phyloP scores from a whole-genome alignment of 1,140 invertebrate species.

The Drosophila fuyamai region DNA sequence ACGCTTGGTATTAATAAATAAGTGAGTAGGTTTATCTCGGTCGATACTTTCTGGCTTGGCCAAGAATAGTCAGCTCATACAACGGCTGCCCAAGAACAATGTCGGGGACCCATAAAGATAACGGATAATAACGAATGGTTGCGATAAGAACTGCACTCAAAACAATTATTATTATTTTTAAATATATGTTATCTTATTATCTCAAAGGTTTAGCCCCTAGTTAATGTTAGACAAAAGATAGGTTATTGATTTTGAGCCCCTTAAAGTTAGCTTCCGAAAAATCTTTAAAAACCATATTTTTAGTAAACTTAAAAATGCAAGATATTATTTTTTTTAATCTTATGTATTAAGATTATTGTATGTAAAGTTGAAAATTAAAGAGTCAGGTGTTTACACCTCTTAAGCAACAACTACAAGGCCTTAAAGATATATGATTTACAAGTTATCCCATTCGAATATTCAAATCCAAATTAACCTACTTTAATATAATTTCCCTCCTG shows the following conservation, averaged over 20 bases:
- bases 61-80: constrained; percentile 32
- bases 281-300: too few species aligned
- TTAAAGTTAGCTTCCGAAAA: too few species aligned
- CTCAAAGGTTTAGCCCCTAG: too few species aligned
- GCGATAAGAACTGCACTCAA: constrained; percentile 20
- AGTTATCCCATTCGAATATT: background rate
- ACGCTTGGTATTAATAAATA: constrained; percentile 16
- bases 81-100: constrained; percentile 26
- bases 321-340: too few species aligned
- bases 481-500: background rate
- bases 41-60: constrained; percentile 23
- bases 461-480: background rate
- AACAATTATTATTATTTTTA: background rate
- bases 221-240: too few species aligned
- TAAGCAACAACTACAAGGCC: too few species aligned
- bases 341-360: too few species aligned
- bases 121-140: constrained; percentile 22
- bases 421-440: too few species aligned
- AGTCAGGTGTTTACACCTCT: too few species aligned
- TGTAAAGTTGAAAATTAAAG: too few species aligned
- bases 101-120: constrained; percentile 42
- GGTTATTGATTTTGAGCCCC: too few species aligned
- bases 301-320: too few species aligned
- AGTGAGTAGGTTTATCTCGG: constrained; percentile 23
- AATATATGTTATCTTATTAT: background rate